Conservation (phyloP, 2,113 vertebrate species). For the Oncorhynchus nerka region DNA sequence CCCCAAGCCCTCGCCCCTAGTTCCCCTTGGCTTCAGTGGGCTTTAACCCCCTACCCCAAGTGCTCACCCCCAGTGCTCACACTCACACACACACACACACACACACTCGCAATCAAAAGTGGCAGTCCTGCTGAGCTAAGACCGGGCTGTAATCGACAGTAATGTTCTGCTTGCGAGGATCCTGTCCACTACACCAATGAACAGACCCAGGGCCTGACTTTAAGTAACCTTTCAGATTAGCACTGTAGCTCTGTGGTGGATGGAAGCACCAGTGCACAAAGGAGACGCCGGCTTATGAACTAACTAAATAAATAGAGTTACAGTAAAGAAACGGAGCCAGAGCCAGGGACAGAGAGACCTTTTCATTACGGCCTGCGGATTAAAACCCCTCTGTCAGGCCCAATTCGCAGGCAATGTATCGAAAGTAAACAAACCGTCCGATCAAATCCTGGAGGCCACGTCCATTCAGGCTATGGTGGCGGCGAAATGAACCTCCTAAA, state of each 20-base stretch:
- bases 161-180: slow-evolving; percentile 60
- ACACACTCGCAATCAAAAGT: slow-evolving; percentile 57
- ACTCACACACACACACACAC: slow-evolving; percentile 8
- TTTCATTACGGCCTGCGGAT: slow-evolving; percentile 66
- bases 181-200: slow-evolving; percentile 31
- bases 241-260: slow-evolving; percentile 51
- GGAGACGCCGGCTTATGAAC: slow-evolving; percentile 62
- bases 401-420: slow-evolving; percentile 64
- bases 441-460: slow-evolving; percentile 59
- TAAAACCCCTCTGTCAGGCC: slow-evolving; percentile 62
- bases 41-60: slow-evolving; percentile 47
- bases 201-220: slow-evolving; percentile 44
- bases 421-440: slow-evolving; percentile 74
- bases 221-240: slow-evolving; percentile 69
- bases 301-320: slow-evolving; percentile 62
- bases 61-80: slow-evolving; percentile 45
- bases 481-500: slow-evolving; percentile 66
- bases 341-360: slow-evolving; percentile 35
- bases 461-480: slow-evolving; percentile 51
- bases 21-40: slow-evolving; percentile 50
- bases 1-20: background rate
- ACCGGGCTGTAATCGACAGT: slow-evolving; percentile 65
- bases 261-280: slow-evolving; percentile 40
- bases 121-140: slow-evolving; percentile 76
- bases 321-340: slow-evolving; percentile 45